Base-by-base conservation (phyloP, 1,140 invertebrate species). In the Marisa cornuarietis region DNA sequence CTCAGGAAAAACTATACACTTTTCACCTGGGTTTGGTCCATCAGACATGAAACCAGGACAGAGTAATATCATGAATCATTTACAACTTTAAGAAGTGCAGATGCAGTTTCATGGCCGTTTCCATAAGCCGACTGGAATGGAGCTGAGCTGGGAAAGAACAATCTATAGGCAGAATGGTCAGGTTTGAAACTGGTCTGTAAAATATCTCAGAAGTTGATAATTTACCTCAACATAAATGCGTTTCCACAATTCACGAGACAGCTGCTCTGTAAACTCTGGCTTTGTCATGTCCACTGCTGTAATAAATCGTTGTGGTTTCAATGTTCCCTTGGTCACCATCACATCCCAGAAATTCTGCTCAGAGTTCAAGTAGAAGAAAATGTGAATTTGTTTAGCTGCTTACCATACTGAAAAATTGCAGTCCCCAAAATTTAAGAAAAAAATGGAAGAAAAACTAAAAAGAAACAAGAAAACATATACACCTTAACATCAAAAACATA, bases 221-320 rank as follows among this genome's bases (percentile, higher is more conserved):
- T 24, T 26, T 83, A 90, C 90, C 79, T 80, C 85, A 51, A 81
- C 85, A 85, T 89, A 92, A 42, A 90, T 84, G 79, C 89, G 82
- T 74, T 85, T 83, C 90, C 90, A 92, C 11, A 92, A 71, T 66
- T 90, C 83, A 81, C 91, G 82, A 2, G 90, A 87, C 9, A 91
- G 71, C n/a, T 80, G 31, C 79, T 91, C 91, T 51, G 87, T 81
- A 26, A 83, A 82, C 52, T 90, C 76, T 31, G 87, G 87, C 42
- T 87, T 68, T 5, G 83, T 78, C 65, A 91, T 85, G 78, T 91
- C 87, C 49, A 91, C 83, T 8, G 90, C 89, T 24, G 90, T 91
- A 1, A 92, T 62, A 80, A 92, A 92, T 51, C 90, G 83, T 81
- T 88, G 86, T 1, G 91, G 84, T 42, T 83, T 80, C 3, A 92